Conservation (phyloP, 2,797 vertebrate species). For the Periparus ater region DNA sequence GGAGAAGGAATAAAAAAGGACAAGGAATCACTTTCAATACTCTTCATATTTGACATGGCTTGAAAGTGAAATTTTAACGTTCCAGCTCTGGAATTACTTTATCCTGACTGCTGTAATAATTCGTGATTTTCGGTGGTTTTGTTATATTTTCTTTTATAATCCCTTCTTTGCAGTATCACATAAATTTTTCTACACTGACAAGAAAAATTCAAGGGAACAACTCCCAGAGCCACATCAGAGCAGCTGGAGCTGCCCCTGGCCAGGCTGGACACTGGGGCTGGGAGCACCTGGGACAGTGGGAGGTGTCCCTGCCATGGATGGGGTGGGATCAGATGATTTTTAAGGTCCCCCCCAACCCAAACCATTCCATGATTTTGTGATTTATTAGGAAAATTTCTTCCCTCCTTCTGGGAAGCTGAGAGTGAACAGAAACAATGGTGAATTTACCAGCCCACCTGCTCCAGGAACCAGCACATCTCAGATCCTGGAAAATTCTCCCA, state of each 20-base stretch:
- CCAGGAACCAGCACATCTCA: not conserved
- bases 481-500: not conserved
- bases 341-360: not conserved
- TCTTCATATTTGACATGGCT: not conserved
- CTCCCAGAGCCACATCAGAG: not conserved
- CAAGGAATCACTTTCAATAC: not conserved
- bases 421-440: not conserved
- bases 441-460: not conserved
- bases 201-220: not conserved
- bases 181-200: not conserved
- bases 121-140: not conserved
- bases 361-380: not conserved
- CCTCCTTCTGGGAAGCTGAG: not conserved
- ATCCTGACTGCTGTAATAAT: not conserved
- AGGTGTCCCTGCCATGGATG: not conserved
- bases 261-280: not conserved
- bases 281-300: not conserved
- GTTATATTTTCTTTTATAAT: not conserved
- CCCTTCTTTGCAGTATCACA: not conserved
- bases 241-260: not conserved
- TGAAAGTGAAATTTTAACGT: not conserved
- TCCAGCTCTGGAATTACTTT: not conserved
- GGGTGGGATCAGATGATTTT: too few relatives aligned
- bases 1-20: not conserved
- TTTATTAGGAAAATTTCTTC: not conserved